These are phyloP conservation scores for Serrognathus titanus DNA, from an alignment of 2,888 invertebrate genomes.

Conservation along the genomic window DNA sequence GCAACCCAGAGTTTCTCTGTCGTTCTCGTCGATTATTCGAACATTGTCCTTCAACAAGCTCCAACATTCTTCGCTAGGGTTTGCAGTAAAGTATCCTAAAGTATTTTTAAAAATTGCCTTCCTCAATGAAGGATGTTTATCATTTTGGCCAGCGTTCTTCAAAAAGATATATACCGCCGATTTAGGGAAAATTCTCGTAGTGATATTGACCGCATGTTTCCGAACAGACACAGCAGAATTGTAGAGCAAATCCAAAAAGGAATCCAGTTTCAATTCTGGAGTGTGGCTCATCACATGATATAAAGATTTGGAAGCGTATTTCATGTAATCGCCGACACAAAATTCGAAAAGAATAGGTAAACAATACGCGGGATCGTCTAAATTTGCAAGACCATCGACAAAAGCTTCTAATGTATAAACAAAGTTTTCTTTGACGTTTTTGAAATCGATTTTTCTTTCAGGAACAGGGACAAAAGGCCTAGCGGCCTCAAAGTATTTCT, in stretches of 20 bases:
- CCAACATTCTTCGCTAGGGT: no score
- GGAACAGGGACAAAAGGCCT: neutral
- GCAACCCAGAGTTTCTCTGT: no score
- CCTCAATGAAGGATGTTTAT: no score
- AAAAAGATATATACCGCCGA: neutral
- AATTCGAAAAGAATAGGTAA: neutral
- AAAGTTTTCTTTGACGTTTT: neutral
- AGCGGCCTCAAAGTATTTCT: neutral
- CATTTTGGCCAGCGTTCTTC: no score
- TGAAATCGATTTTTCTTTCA: neutral
- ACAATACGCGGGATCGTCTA: neutral
- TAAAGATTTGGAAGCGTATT: neutral
- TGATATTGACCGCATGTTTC: neutral
- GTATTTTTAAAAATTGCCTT: no score
- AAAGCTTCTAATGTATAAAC: neutral
- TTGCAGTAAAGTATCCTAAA: no score
- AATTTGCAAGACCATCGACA: neutral
- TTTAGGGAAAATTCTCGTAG: neutral
- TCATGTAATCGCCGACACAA: neutral
- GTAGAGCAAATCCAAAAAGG: neutral
- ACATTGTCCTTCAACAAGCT: no score
- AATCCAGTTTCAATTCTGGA: neutral
- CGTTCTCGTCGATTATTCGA: no score
- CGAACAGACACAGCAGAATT: neutral
- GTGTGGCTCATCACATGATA: neutral